Percentiles rank a stretch among this genome's conserved stretches.
These are phyloP conservation scores for Orgyia antiqua DNA, from an alignment of 2,888 invertebrate genomes.

Conservation along the genomic window DNA sequence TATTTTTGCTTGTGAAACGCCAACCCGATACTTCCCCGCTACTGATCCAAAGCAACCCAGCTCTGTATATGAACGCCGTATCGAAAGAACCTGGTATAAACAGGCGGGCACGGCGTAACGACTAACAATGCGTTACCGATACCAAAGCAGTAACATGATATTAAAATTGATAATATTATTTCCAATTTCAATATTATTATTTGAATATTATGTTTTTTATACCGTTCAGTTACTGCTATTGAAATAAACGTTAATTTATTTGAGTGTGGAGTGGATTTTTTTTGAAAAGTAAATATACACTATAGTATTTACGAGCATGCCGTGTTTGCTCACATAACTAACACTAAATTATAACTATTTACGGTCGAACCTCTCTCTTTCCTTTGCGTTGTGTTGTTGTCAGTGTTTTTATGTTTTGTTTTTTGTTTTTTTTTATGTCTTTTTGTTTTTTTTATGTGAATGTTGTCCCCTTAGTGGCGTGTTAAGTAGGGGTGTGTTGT, in stretches of 20 bases:
- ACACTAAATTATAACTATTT: constrained; percentile 41
- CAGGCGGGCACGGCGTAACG: constrained; percentile 45
- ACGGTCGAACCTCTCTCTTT: constrained; percentile 53
- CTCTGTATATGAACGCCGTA: constrained; percentile 43
- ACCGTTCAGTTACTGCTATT: constrained; percentile 67
- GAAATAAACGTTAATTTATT: constrained; percentile 49
- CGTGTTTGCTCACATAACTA: constrained; percentile 59
- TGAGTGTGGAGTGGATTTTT: constrained; percentile 77
- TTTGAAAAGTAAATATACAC: constrained; percentile 38
- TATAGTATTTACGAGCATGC: constrained; percentile 55
- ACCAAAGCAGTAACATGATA: constrained; percentile 56
- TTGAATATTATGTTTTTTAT: constrained; percentile 35
- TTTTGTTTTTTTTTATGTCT: constrained; percentile 38
- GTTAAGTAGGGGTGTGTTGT: constrained; percentile 54
- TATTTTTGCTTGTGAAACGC: constrained; percentile 75
- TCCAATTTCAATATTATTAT: constrained; percentile 43
- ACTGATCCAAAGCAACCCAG: constrained; percentile 59
- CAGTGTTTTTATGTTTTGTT: constrained; percentile 43
- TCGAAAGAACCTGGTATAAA: constrained; percentile 30
- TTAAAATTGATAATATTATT: constrained; percentile 23
- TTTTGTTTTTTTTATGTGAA: constrained; percentile 51
- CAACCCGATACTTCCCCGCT: constrained; percentile 70
- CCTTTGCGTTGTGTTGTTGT: constrained; percentile 72
- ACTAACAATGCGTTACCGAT: constrained; percentile 63
- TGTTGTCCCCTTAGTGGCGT: constrained; percentile 57